Evolutionary conservation across 2,888 invertebrate species (phyloP).

Genomic region (Craniophora ligustri): DNA sequence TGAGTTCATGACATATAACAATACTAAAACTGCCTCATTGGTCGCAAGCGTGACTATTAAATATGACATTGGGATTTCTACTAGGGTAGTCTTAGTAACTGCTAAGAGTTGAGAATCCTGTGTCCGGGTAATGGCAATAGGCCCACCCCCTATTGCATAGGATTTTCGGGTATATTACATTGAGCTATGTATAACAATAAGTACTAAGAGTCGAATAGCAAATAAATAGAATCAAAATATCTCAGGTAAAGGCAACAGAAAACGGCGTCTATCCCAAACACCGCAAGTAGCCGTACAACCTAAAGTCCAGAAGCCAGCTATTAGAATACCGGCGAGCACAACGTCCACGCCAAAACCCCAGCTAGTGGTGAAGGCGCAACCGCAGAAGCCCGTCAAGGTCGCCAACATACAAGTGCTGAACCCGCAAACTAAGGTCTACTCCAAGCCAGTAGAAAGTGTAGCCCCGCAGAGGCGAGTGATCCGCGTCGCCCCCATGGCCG

Average conservation of each 20-base stretch:
- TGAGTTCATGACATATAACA: background rate
- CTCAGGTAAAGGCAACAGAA: constrained; percentile 78
- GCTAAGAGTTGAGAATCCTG: too few relatives aligned
- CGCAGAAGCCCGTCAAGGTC: constrained; percentile 80
- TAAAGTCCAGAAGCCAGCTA: constrained; percentile 80
- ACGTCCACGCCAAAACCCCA: constrained; percentile 73
- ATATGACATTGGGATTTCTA: too few relatives aligned
- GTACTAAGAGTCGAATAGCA: too few relatives aligned
- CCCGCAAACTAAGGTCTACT: constrained; percentile 82
- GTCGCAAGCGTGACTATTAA: too few relatives aligned
- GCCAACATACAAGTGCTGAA: constrained; percentile 82
- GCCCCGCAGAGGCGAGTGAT: constrained; percentile 82
- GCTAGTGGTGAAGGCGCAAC: constrained; percentile 81
- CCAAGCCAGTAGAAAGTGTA: constrained; percentile 81
- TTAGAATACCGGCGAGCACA: constrained; percentile 68
- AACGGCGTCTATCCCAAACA: constrained; percentile 82
- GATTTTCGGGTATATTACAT: too few relatives aligned
- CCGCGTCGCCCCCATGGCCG: constrained; percentile 82
- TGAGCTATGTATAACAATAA: too few relatives aligned
- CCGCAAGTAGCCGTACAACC: constrained; percentile 77
- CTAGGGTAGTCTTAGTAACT: too few relatives aligned
- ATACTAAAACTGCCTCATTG: too few relatives aligned
- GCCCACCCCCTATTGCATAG: too few relatives aligned
- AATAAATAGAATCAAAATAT: constrained; percentile 4
- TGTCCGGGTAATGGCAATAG: too few relatives aligned